Conservation (phyloP, 2,797 vertebrate genomes). For the Gambelia wislizenii region DNA sequence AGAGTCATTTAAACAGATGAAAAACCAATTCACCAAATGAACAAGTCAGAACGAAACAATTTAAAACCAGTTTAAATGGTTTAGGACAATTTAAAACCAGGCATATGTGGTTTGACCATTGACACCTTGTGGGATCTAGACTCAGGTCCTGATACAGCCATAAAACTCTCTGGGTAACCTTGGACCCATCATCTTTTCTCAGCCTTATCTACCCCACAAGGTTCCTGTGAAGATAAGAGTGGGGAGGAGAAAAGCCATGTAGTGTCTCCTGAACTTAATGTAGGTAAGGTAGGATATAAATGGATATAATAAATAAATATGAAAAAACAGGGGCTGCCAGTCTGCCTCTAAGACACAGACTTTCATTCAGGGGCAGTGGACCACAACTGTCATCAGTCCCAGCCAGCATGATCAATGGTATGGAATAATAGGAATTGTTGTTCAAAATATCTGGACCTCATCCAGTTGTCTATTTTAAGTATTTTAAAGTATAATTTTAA, state of each 20-base stretch:
- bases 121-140: no score
- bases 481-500: neutral
- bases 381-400: neutral
- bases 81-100: no score
- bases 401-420: neutral
- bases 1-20: no score
- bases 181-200: neutral
- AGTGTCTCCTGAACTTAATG: no score
- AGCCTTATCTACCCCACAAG: neutral
- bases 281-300: neutral
- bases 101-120: no score
- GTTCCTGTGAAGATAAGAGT: neutral
- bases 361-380: neutral
- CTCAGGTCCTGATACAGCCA: neutral
- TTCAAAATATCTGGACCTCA: no score
- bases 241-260: neutral
- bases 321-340: neutral
- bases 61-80: no score
- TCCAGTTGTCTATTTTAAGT: neutral
- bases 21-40: no score
- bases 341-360: neutral
- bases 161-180: neutral
- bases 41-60: no score
- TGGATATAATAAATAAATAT: neutral
- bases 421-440: neutral